Evolutionary conservation across 1,140 invertebrate genomes (phyloP).

Genomic region (Listronotus bonariensis): DNA sequence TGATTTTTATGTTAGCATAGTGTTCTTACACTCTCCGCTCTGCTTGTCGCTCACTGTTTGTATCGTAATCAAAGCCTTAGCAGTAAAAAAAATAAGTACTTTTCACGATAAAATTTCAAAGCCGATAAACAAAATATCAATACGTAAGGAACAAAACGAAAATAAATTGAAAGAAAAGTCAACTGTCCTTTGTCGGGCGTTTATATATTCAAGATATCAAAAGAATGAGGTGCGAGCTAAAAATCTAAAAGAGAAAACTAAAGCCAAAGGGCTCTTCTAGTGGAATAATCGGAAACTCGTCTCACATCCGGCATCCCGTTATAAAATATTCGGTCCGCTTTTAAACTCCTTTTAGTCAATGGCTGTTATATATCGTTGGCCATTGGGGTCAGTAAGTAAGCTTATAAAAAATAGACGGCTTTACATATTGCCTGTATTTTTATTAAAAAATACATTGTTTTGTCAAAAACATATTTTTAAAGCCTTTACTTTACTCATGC

Average conservation of each 20-base stretch:
- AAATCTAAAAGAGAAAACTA: constrained; percentile 10
- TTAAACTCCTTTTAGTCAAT: constrained; percentile 7
- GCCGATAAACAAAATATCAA: too few relatives aligned
- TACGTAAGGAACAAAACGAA: too few relatives aligned
- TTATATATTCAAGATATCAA: constrained; percentile 8
- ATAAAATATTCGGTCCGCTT: constrained; percentile 16
- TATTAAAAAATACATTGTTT: too few relatives aligned
- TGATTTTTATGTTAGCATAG: too few relatives aligned
- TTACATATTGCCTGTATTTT: neutral
- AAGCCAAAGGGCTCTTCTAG: constrained; percentile 2
- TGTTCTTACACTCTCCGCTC: too few relatives aligned
- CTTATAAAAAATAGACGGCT: constrained; percentile 1
- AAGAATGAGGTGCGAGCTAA: neutral
- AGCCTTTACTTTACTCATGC: too few relatives aligned
- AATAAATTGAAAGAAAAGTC: too few relatives aligned
- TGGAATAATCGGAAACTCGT: constrained; percentile 13
- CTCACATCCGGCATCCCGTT: constrained; percentile 6
- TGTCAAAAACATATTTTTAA: too few relatives aligned
- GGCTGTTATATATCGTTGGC: constrained; percentile 15
- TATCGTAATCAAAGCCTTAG: too few relatives aligned
- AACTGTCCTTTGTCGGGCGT: neutral
- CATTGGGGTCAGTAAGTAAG: constrained; percentile 12
- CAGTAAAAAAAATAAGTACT: too few relatives aligned
- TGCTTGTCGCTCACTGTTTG: too few relatives aligned
- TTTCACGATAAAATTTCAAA: too few relatives aligned